These are phyloP conservation scores for Smittia sp. DNA, from an alignment of 2,888 invertebrate genomes.

Conservation along the genomic window DNA sequence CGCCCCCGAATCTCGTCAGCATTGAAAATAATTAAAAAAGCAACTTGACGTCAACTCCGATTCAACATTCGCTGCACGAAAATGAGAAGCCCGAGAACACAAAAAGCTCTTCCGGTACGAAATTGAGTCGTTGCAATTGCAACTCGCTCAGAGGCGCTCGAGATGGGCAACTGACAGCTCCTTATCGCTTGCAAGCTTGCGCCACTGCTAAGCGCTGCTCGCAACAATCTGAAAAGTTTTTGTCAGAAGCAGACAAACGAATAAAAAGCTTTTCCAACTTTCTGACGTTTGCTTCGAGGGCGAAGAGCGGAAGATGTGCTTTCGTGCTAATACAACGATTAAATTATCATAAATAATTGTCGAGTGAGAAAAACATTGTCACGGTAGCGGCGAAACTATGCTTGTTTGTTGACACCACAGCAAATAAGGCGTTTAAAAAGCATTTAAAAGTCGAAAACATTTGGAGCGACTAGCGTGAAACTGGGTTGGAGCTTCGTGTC, in stretches of 20 bases:
- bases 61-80: not conserved
- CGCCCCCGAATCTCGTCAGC: not conserved
- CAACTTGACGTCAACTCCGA: conserved; percentile 16
- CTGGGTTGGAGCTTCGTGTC: conserved; percentile 3
- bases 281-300: not conserved
- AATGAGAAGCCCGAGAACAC: not conserved
- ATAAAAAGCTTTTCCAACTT: conserved; percentile 20
- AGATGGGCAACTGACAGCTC: not conserved
- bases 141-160: not conserved
- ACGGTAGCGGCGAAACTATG: conserved; percentile 16
- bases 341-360: conserved; percentile 41
- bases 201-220: conserved; percentile 16
- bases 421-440: conserved; percentile 19
- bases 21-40: conserved; percentile 4
- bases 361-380: conserved; percentile 29
- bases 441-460: conserved; percentile 16
- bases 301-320: conserved; percentile 13
- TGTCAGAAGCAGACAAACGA: not conserved
- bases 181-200: not conserved
- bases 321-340: conserved; percentile 38
- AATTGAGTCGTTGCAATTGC: conserved; percentile 22
- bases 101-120: not conserved
- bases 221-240: not conserved
- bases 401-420: conserved; percentile 21
- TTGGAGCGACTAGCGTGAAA: not conserved